Percentiles rank a stretch among this genome's conserved stretches.
Evolutionary conservation across 2,797 vertebrate genomes (phyloP).

Genomic region (Urocyon cinereoargenteus): DNA sequence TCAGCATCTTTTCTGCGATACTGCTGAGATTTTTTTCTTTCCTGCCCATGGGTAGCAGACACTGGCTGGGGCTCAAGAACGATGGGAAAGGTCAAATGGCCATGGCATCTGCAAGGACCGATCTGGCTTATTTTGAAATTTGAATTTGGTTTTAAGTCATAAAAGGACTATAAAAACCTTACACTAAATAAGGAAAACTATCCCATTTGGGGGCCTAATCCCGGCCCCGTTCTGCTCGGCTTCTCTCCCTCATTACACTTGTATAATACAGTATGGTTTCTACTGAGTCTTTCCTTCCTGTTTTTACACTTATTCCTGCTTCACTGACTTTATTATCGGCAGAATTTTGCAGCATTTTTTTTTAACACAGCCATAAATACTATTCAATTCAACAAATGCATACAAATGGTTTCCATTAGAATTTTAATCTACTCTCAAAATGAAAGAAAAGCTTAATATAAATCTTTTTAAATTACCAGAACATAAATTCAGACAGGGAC

Average conservation of each 20-base stretch:
- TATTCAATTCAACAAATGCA: slow-evolving; percentile 88
- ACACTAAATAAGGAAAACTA: slow-evolving; percentile 72
- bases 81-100: not conserved
- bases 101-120: not conserved
- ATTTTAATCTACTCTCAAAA: slow-evolving; percentile 90
- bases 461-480: slow-evolving; percentile 89
- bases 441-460: slow-evolving; percentile 88
- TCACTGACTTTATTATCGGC: slow-evolving; percentile 85
- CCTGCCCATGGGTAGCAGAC: not conserved
- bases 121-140: slow-evolving; percentile 60
- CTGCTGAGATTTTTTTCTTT: not conserved
- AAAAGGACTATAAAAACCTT: slow-evolving; percentile 78
- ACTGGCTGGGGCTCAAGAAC: not conserved
- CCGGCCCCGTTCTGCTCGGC: slow-evolving; percentile 70
- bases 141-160: slow-evolving; percentile 76
- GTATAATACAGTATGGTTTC: slow-evolving; percentile 77
- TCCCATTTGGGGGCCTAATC: slow-evolving; percentile 66
- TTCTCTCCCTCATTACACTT: slow-evolving; percentile 81
- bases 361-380: slow-evolving; percentile 86
- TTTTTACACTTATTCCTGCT: slow-evolving; percentile 84
- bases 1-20: not conserved
- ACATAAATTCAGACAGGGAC: slow-evolving; percentile 88
- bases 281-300: slow-evolving; percentile 80
- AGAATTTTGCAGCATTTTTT: slow-evolving; percentile 85
- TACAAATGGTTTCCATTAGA: slow-evolving; percentile 90